Evolutionary conservation across 2,797 vertebrate species (phyloP).

Genomic region (Cryptoblepharus egeriae): DNA sequence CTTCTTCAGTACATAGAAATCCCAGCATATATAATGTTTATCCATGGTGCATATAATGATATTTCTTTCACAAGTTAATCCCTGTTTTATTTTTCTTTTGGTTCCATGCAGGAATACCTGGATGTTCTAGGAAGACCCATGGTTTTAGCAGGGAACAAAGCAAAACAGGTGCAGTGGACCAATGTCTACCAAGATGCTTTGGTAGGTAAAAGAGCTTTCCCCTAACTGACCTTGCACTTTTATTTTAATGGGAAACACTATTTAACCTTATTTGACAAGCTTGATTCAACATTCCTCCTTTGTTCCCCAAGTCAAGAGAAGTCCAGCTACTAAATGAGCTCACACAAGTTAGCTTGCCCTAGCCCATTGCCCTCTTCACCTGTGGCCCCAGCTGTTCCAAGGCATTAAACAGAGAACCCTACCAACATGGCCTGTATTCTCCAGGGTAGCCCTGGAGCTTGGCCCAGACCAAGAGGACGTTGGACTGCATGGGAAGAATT

Average conservation of each 20-base stretch:
- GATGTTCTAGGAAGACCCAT: conserved; percentile 97
- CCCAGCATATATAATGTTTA: neutral
- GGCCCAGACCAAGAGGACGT: no score
- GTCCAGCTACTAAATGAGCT: no score
- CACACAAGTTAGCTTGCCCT: no score
- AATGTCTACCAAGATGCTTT: conserved; percentile 98
- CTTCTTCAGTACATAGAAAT: no score
- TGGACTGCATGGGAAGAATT: no score
- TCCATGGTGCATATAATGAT: neutral
- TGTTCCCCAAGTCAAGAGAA: neutral
- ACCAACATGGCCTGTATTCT: no score
- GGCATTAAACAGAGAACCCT: no score
- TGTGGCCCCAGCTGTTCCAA: no score
- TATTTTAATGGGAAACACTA: neutral
- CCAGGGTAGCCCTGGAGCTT: no score
- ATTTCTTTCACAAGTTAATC: neutral
- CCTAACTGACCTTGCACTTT: neutral
- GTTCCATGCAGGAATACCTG: conserved; percentile 89
- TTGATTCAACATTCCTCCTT: neutral
- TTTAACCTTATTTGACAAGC: no score
- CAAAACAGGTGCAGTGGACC: conserved; percentile 98
- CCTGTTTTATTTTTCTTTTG: neutral
- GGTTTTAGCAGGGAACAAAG: conserved; percentile 92
- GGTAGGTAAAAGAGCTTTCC: conserved; percentile 77
- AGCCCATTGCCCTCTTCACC: no score